These are phyloP conservation scores for Athene cunicularia DNA, from an alignment of 2,113 vertebrate genomes.

Conservation along the genomic window DNA sequence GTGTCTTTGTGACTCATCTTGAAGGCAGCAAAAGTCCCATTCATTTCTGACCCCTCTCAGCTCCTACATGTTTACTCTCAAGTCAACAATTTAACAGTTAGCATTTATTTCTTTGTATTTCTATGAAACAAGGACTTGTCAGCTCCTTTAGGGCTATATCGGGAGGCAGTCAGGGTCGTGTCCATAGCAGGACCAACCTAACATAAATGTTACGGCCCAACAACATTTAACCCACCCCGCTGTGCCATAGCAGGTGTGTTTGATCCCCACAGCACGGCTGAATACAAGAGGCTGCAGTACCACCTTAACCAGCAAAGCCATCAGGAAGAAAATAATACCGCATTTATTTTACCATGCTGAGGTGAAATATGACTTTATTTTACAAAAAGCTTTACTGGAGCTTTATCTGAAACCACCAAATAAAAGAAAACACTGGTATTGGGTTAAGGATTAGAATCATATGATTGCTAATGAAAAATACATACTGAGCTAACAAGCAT, in stretches of 20 bases:
- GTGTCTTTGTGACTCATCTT: no score
- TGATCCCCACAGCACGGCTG: rapidly evolving
- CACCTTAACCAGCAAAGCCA: not conserved
- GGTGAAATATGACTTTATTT: constrained; percentile 4
- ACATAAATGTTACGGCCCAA: not conserved
- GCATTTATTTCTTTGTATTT: not conserved
- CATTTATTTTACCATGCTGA: not conserved
- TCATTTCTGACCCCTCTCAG: not conserved
- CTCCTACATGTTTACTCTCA: not conserved
- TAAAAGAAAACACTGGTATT: constrained; percentile 22
- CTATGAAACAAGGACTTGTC: not conserved
- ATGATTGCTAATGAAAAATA: constrained; percentile 61
- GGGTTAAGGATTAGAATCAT: constrained; percentile 49
- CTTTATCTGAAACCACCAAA: constrained; percentile 27
- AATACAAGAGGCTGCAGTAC: not conserved
- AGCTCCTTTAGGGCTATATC: not conserved
- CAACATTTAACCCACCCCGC: rapidly evolving
- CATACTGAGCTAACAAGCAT: constrained; percentile 47
- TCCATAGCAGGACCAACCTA: not conserved
- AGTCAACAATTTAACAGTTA: not conserved
- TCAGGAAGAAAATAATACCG: not conserved
- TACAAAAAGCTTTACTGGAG: not conserved
- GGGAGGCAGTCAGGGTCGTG: not conserved
- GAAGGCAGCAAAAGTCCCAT: not conserved
- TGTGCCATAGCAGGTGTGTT: rapidly evolving